Evolutionary conservation across 2,888 invertebrate genomes (phyloP).

Genomic region (Andrena bucephala): DNA sequence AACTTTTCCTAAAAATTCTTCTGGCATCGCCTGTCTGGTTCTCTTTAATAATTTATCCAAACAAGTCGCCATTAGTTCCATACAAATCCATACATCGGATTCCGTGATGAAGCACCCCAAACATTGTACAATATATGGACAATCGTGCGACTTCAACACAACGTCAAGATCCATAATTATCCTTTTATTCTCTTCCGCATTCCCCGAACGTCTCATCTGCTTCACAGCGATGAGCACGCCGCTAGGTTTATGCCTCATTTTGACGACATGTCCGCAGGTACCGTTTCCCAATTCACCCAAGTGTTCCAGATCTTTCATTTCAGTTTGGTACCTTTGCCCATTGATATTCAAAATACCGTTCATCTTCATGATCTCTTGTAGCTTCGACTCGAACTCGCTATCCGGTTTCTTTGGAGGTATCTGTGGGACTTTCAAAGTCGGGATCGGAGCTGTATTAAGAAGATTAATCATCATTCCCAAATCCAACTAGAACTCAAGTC

Average conservation of each 20-base stretch:
- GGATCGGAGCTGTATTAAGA: conserved; percentile 78
- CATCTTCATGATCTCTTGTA: conserved; percentile 96
- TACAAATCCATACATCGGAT: conserved; percentile 99
- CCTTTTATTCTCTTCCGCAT: conserved; percentile 98
- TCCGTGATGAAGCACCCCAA: conserved; percentile 99
- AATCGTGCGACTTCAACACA: conserved; percentile 98
- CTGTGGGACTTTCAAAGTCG: conserved; percentile 84
- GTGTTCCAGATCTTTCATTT: conserved; percentile 93
- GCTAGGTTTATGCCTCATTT: conserved; percentile 96
- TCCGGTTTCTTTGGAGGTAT: conserved; percentile 88
- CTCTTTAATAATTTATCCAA: conserved; percentile 97
- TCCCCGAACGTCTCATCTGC: conserved; percentile 99
- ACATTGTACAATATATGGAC: conserved; percentile 98
- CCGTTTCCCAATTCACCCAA: conserved; percentile 96
- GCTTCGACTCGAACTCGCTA: conserved; percentile 90
- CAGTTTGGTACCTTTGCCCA: conserved; percentile 91
- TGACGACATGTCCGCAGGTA: conserved; percentile 98
- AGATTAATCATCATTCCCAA: conserved; percentile 30
- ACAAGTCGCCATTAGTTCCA: conserved; percentile 99
- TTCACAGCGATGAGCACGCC: conserved; percentile 96
- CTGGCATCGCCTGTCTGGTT: conserved; percentile 95
- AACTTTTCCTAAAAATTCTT: conserved; percentile 98
- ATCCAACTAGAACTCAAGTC: neutral
- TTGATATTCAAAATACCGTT: conserved; percentile 95
- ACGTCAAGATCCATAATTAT: conserved; percentile 99